A percentile compares a stretch with the other conserved stretches of the same genome.
Evolutionary conservation across 2,888 invertebrate genomes (phyloP).

Genomic region (Heliconius cydno): DNA sequence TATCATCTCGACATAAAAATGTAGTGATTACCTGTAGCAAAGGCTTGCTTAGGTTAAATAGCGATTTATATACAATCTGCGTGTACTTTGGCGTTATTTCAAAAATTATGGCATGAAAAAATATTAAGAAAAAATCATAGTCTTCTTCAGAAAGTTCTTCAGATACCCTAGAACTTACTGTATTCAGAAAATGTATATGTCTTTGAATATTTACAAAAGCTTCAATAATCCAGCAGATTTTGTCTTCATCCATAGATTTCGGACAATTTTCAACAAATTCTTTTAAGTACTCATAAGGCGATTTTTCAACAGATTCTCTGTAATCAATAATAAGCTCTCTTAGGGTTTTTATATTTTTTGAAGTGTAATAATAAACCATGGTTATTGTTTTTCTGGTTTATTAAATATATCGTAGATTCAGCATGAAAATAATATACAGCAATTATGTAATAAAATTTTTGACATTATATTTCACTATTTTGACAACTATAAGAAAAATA

Average conservation of each 20-base stretch:
- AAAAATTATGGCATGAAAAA: constrained; percentile 67
- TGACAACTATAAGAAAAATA: not conserved
- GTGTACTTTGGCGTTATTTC: constrained; percentile 64
- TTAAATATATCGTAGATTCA: constrained; percentile 40
- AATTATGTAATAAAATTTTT: not conserved
- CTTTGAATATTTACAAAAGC: constrained; percentile 70
- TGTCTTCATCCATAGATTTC: constrained; percentile 63
- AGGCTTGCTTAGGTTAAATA: constrained; percentile 73
- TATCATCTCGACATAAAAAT: constrained; percentile 75
- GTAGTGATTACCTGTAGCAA: constrained; percentile 66
- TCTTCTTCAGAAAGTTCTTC: constrained; percentile 65
- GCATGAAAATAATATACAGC: not conserved
- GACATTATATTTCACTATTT: not conserved
- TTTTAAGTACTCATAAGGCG: constrained; percentile 73
- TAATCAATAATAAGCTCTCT: constrained; percentile 68
- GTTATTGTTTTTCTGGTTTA: constrained; percentile 30
- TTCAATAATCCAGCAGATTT: constrained; percentile 72
- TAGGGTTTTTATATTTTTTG: constrained; percentile 70
- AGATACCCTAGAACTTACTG: constrained; percentile 59
- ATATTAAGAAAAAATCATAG: constrained; percentile 67
- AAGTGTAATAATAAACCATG: constrained; percentile 77
- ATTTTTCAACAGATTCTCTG: constrained; percentile 56
- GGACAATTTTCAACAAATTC: constrained; percentile 69
- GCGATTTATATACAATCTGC: constrained; percentile 68
- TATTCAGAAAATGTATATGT: constrained; percentile 63